A percentile compares a stretch with the other conserved stretches of the same genome.
phyloP scores from a whole-genome alignment of 2,113 vertebrate species.

The Mastomys coucha region DNA sequence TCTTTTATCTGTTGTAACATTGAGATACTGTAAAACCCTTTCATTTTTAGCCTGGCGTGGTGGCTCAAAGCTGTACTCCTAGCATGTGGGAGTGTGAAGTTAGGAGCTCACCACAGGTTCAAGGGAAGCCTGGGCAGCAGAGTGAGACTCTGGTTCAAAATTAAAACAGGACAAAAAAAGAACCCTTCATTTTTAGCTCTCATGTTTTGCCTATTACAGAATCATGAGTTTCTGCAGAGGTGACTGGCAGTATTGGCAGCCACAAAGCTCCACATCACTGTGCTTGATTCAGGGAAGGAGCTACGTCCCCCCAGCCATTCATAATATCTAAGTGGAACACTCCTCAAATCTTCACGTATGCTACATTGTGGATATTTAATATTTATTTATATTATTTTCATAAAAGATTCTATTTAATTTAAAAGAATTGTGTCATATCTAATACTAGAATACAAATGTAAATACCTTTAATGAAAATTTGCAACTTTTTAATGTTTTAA shows the following conservation, averaged over 20 bases:
- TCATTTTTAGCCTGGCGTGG: neutral
- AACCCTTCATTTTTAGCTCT: neutral
- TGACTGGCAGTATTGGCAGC: neutral
- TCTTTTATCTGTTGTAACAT: neutral
- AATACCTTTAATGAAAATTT: conserved; percentile 69
- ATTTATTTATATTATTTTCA: conserved; percentile 72
- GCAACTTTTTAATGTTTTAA: conserved; percentile 72
- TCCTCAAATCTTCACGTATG: conserved; percentile 7
- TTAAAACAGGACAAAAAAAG: neutral
- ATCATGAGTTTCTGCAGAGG: neutral
- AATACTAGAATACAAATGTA: conserved; percentile 56
- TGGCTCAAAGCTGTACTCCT: neutral
- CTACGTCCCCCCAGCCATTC: neutral
- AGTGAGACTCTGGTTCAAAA: neutral
- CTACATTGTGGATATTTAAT: conserved; percentile 60
- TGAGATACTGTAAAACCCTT: neutral
- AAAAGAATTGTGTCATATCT: conserved; percentile 63
- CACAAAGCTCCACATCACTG: neutral
- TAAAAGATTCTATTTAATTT: conserved; percentile 61
- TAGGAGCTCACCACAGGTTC: neutral
- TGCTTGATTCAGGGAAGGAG: neutral
- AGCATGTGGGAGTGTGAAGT: neutral
- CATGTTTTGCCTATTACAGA: neutral
- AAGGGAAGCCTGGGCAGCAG: neutral
- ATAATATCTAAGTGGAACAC: neutral